phyloP scores from a whole-genome alignment of 2,113 vertebrate species.

The Recurvirostra avosetta region DNA sequence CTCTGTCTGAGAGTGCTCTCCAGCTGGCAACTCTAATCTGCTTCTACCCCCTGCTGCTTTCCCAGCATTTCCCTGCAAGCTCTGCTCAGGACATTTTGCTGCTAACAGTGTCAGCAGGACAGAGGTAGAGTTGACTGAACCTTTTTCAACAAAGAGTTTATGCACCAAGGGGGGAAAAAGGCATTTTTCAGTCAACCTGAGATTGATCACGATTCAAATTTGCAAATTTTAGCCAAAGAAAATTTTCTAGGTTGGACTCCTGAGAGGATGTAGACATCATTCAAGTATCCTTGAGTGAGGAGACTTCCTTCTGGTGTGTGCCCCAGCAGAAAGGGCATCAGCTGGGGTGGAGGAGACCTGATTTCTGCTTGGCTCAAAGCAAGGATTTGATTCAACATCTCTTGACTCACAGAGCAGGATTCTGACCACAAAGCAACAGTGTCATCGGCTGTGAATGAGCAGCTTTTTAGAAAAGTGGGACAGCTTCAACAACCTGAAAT shows the following conservation, averaged over 20 bases:
- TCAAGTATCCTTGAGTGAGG: neutral
- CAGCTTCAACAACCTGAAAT: neutral
- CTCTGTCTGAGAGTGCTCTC: neutral
- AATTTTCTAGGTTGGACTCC: neutral
- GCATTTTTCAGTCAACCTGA: neutral
- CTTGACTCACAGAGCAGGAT: neutral
- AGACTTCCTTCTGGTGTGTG: neutral
- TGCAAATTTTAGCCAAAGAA: neutral
- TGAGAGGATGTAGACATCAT: accelerated
- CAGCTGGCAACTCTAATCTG: neutral
- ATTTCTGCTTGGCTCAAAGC: neutral
- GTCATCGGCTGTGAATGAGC: neutral
- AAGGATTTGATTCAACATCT: neutral
- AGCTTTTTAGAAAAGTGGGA: neutral
- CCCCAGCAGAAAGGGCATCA: neutral
- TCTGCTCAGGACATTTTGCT: neutral
- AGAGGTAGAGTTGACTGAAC: neutral
- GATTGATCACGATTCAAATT: neutral
- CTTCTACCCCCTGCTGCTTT: neutral
- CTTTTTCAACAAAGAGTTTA: neutral
- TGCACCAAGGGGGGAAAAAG: neutral
- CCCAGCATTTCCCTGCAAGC: neutral
- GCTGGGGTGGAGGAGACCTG: neutral
- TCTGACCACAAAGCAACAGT: neutral
- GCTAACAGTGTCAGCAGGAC: neutral